Conservation (phyloP, 2,888 invertebrate species). For the Melanostoma scalare region DNA sequence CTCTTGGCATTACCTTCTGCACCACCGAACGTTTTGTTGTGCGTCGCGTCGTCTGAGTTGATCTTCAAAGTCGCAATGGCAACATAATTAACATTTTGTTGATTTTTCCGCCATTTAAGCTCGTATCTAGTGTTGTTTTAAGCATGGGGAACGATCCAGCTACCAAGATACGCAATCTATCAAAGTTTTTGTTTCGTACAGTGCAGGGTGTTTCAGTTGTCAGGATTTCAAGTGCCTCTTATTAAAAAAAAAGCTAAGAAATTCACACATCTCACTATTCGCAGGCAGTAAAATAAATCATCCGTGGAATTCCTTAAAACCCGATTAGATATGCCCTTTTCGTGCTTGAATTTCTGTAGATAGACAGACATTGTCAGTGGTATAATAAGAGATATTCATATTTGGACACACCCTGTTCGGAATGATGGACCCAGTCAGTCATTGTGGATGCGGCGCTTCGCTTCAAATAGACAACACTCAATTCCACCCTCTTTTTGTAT, state of each 20-base stretch:
- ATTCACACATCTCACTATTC: no score
- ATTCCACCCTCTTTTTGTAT: conserved; percentile 26
- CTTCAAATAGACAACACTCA: not conserved
- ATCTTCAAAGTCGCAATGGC: conserved; percentile 57
- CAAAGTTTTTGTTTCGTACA: conserved; percentile 23
- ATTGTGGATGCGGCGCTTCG: not conserved
- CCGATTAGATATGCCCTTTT: no score
- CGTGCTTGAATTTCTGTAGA: no score
- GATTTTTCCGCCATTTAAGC: conserved; percentile 69
- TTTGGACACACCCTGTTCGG: no score
- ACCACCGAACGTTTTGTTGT: not conserved
- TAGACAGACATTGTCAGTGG: no score
- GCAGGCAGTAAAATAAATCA: no score
- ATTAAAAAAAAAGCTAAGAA: not conserved
- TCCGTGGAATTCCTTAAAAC: no score
- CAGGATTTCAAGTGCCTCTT: not conserved
- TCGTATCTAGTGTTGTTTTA: conserved; percentile 57
- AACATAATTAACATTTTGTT: conserved; percentile 69
- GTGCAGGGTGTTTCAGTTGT: not conserved
- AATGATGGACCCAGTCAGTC: no score
- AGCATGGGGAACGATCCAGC: conserved; percentile 25
- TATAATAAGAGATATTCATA: no score
- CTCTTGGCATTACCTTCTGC: conserved; percentile 5
- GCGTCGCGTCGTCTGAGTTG: conserved; percentile 3
- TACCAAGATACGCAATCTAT: conserved; percentile 52